Conservation (phyloP, 2,888 invertebrate genomes). For the Drosophila siamana region DNA sequence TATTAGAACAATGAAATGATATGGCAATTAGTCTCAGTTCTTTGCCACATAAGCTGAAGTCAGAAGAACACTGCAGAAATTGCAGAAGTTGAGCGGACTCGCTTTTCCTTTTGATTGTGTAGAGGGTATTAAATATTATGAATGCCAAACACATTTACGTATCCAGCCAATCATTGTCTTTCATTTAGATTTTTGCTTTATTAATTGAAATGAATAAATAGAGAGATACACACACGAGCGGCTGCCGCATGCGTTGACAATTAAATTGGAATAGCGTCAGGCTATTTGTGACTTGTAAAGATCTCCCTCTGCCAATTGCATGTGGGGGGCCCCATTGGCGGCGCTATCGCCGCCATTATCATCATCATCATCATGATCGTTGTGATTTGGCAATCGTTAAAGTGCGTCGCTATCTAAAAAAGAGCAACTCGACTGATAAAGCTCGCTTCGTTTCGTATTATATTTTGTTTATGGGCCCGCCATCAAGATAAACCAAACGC, state of each 20-base stretch:
- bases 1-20: not conserved
- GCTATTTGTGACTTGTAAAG: constrained; percentile 37
- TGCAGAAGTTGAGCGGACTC: not conserved
- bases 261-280: constrained; percentile 53
- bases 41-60: too few species aligned
- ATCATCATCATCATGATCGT: constrained; percentile 11
- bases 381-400: constrained; percentile 1
- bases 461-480: not conserved
- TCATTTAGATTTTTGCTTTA: constrained; percentile 37
- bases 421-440: constrained; percentile 19
- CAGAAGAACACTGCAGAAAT: not conserved
- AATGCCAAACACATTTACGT: constrained; percentile 38
- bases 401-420: constrained; percentile 18
- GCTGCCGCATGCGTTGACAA: constrained; percentile 16
- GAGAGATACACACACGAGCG: constrained; percentile 16
- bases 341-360: not conserved
- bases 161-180: constrained; percentile 36
- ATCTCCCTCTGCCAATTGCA: not conserved
- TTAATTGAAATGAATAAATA: constrained; percentile 60
- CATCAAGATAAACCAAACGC: constrained; percentile 9
- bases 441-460: not conserved
- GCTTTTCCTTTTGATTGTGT: not conserved
- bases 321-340: constrained; percentile 1
- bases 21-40: not conserved
- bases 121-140: constrained; percentile 21